Conservation (phyloP, 2,888 invertebrate species). For the Punctoribates punctum region DNA sequence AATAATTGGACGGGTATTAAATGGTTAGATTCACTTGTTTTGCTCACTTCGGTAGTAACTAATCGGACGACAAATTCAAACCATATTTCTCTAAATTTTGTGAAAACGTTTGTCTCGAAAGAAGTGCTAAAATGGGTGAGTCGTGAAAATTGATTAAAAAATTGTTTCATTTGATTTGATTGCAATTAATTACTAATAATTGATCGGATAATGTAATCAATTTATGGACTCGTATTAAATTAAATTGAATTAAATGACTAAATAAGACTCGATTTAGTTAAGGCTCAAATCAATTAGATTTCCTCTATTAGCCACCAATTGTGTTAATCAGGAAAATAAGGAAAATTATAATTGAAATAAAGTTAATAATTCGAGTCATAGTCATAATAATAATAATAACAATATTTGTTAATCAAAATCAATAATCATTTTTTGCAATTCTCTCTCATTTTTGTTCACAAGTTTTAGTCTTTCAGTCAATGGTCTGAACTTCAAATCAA, state of each 20-base stretch:
- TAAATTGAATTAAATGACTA: slow-evolving; percentile 9
- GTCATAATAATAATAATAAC: slow-evolving; percentile 15
- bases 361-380: slow-evolving; percentile 10
- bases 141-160: not conserved
- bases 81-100: slow-evolving; percentile 11
- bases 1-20: slow-evolving; percentile 3
- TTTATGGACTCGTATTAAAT: not conserved
- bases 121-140: slow-evolving; percentile 22
- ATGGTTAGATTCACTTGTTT: slow-evolving; percentile 14
- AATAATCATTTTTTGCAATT: not conserved
- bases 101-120: not conserved
- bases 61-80: slow-evolving; percentile 11
- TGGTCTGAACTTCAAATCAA: too few species aligned
- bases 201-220: slow-evolving; percentile 11
- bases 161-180: slow-evolving; percentile 6
- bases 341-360: slow-evolving; percentile 36
- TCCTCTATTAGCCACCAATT: slow-evolving; percentile 30
- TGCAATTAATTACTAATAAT: slow-evolving; percentile 28
- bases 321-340: slow-evolving; percentile 27
- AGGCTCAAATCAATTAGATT: slow-evolving; percentile 32
- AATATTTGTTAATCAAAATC: slow-evolving; percentile 9
- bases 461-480: not conserved
- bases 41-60: slow-evolving; percentile 19
- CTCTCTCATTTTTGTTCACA: not conserved
- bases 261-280: slow-evolving; percentile 33